phyloP scores from a whole-genome alignment of 2,113 vertebrate species.

The Alexandromys fortis region DNA sequence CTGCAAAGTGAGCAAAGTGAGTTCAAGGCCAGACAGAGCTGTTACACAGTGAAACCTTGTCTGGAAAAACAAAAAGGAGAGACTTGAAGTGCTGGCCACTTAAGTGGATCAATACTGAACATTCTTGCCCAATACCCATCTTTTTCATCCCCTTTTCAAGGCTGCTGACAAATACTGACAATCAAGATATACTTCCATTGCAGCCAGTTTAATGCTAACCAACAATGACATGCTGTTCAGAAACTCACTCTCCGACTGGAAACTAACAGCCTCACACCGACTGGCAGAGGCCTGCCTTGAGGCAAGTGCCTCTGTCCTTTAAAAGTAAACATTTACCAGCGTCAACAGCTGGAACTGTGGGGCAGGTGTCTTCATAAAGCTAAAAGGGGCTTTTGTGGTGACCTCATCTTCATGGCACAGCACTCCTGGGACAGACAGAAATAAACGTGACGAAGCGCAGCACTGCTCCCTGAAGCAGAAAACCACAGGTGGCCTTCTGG shows the following conservation, averaged over 20 bases:
- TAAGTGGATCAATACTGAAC: neutral
- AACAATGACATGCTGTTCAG: neutral
- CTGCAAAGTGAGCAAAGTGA: too few relatives aligned
- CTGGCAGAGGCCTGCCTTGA: neutral
- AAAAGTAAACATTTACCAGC: neutral
- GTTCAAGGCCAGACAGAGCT: neutral
- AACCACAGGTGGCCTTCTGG: neutral
- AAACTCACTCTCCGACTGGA: neutral
- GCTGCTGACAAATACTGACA: neutral
- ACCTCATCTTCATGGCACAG: constrained; percentile 29
- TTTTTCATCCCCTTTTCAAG: neutral
- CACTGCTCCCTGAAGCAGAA: neutral
- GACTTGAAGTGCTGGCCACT: neutral
- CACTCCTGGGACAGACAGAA: neutral
- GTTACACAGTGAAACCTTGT: neutral
- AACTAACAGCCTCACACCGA: neutral
- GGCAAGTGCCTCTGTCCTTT: neutral
- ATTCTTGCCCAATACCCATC: neutral
- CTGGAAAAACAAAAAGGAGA: neutral
- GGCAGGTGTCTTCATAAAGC: constrained; percentile 6
- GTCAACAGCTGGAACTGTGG: constrained; percentile 24
- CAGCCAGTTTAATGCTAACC: constrained; percentile 22
- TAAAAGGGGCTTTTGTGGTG: neutral
- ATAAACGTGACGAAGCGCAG: neutral
- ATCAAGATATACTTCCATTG: constrained; percentile 2